Percentiles rank a stretch among this genome's conserved stretches.
Conservation (phyloP, 2,113 vertebrate species). For the Oreocharis arfaki region DNA sequence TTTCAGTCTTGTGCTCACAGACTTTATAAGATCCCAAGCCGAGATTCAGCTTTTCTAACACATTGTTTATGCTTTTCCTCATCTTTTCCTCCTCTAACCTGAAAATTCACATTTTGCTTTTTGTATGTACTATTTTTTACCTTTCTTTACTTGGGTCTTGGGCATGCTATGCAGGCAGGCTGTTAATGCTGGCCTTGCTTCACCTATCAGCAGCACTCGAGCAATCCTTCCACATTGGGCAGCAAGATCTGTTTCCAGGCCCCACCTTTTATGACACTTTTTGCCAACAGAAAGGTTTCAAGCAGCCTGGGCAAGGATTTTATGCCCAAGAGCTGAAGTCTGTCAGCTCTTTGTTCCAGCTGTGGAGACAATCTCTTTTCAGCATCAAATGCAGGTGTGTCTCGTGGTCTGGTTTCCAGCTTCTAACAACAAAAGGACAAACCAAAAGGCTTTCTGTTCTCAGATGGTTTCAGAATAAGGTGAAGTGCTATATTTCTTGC, state of each 20-base stretch:
- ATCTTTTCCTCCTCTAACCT: background rate
- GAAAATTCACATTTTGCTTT: background rate
- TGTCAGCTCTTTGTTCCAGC: background rate
- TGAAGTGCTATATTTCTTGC: background rate
- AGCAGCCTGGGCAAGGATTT: background rate
- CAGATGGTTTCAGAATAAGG: background rate
- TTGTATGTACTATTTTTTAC: background rate
- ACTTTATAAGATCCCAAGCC: background rate
- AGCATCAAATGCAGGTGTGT: background rate
- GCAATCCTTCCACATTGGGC: background rate
- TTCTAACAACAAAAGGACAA: background rate
- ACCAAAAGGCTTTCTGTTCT: slow-evolving; percentile 11
- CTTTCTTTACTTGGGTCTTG: background rate
- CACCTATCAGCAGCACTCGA: background rate
- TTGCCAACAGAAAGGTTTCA: background rate
- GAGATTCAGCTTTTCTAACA: background rate
- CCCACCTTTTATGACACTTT: background rate
- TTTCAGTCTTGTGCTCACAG: background rate
- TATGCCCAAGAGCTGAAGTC: background rate
- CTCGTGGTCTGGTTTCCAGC: background rate
- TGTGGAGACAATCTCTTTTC: background rate
- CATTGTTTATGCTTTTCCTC: background rate
- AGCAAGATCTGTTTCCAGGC: background rate
- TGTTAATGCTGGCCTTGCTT: background rate
- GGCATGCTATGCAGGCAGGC: background rate